Evolutionary conservation across 1,140 invertebrate genomes (phyloP).

Genomic region (Brachionus manjavacas): DNA sequence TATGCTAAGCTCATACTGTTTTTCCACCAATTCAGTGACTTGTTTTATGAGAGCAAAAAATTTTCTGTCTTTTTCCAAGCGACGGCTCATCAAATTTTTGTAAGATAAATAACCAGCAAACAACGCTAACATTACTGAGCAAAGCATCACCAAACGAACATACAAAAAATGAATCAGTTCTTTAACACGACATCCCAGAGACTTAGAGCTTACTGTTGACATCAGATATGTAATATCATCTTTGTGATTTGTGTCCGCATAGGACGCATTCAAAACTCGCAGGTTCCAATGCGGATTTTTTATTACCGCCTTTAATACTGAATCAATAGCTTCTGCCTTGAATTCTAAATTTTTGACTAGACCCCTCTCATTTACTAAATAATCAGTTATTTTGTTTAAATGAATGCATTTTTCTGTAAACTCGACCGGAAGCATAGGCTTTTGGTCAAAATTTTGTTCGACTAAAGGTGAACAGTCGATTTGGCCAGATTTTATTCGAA

Average conservation of each 20-base stretch:
- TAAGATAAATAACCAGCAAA: background rate
- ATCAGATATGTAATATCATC: constrained; percentile 2
- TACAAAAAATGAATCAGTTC: constrained; percentile 31
- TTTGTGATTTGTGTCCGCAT: constrained; percentile 11
- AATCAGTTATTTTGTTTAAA: constrained; percentile 12
- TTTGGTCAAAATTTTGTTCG: background rate
- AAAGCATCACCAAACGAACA: background rate
- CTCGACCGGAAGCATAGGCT: background rate
- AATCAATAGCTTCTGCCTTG: background rate
- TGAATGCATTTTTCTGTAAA: constrained; percentile 39
- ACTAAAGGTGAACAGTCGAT: constrained; percentile 9
- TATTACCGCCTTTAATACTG: background rate
- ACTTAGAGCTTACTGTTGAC: constrained; percentile 15
- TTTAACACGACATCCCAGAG: background rate
- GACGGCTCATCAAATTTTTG: background rate
- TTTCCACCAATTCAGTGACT: constrained; percentile 36
- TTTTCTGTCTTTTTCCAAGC: background rate
- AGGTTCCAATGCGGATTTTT: constrained; percentile 36
- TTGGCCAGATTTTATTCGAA: constrained; percentile 7
- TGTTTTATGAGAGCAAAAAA: constrained; percentile 25
- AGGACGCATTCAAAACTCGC: background rate
- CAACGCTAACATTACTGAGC: background rate
- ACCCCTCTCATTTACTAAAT: background rate
- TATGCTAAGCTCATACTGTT: constrained; percentile 15
- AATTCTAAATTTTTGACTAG: background rate